phyloP scores from a whole-genome alignment of 2,113 vertebrate genomes.

The Clinocottus analis region DNA sequence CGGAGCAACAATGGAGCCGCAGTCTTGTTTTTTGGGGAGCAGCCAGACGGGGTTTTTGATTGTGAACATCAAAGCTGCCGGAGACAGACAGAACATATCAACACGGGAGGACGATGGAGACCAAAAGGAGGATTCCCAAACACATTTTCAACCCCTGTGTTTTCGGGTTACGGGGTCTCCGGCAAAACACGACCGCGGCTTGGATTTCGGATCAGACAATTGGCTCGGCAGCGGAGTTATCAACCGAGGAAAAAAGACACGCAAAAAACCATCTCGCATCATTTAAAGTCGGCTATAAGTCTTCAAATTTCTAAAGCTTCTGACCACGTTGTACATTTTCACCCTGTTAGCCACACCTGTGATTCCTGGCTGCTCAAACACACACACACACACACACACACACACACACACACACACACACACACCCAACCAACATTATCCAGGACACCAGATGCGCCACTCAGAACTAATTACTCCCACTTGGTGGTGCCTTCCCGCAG shows the following conservation, averaged over 20 bases:
- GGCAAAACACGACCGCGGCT: slow-evolving; percentile 11
- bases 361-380: slow-evolving; percentile 58
- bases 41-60: slow-evolving; percentile 27
- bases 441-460: slow-evolving; percentile 68
- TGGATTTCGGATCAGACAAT: slow-evolving; percentile 28
- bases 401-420: slow-evolving; percentile 9
- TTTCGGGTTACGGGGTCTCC: slow-evolving; percentile 22
- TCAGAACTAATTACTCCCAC: slow-evolving; percentile 57
- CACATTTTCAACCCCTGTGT: background rate
- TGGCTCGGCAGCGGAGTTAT: slow-evolving; percentile 11
- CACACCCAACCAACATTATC: slow-evolving; percentile 51
- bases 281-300: slow-evolving; percentile 28
- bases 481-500: slow-evolving; percentile 40
- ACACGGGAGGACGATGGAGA: slow-evolving; percentile 1
- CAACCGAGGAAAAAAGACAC: slow-evolving; percentile 1
- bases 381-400: slow-evolving; percentile 30
- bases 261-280: slow-evolving; percentile 1
- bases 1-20: slow-evolving; percentile 22
- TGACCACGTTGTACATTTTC: slow-evolving; percentile 57
- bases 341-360: slow-evolving; percentile 66
- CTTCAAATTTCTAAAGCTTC: slow-evolving; percentile 28
- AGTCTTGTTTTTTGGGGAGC: slow-evolving; percentile 25
- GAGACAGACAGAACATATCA: slow-evolving; percentile 10
- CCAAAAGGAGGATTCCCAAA: slow-evolving; percentile 9
- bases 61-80: slow-evolving; percentile 42